Evolutionary conservation across 2,888 invertebrate species (phyloP), one percentile per base, ranked within the genome.

Genomic region (Drosophila fulvimacula): DNA sequence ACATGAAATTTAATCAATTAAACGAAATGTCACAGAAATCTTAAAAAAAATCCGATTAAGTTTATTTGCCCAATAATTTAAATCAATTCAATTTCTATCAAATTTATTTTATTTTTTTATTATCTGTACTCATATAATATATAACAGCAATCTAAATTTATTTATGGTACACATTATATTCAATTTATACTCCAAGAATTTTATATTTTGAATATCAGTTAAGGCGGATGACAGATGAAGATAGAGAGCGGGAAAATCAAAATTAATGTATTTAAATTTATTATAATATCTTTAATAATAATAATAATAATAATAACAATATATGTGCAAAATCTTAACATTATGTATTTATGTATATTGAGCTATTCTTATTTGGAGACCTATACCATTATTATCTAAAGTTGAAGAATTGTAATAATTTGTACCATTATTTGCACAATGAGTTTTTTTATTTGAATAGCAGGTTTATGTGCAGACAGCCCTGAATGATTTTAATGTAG

Each of bases 391-490:
- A 0, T 39, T 39, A n/a, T 11, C 41, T n/a, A 21, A 21, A 10
- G 9, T 2, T 41, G 10, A 42, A 21, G 21, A 13, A 21, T 10
- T 27, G 30, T 11, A 32, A 48, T 30, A 48, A 11, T 6, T 11
- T 17, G 5, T 19, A 0, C 4, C 2, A 17, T 17, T 27, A 21
- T 19, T 32, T 21, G 10, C 24, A 21, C 38, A 32, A 13, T 38
- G 15, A 30, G 21, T 32, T 42, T 61, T 30, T 39, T 44, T 60
- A 77, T 68, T 67, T 53, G 36, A 57, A 46, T 32, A 27, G 3
- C 2, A 15, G 21, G 38, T 68, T 78, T 17, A 56, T 73, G 42
- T 36, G 44, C 60, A 57, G 32, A 30, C 32, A 59, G 58, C 74
- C 64, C 64, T 69, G 58, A 69, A 69, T 46, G 42, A 21, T 30